Base-by-base conservation (phyloP, 1,140 invertebrate genomes). In the Drosophila malerkotliana region DNA sequence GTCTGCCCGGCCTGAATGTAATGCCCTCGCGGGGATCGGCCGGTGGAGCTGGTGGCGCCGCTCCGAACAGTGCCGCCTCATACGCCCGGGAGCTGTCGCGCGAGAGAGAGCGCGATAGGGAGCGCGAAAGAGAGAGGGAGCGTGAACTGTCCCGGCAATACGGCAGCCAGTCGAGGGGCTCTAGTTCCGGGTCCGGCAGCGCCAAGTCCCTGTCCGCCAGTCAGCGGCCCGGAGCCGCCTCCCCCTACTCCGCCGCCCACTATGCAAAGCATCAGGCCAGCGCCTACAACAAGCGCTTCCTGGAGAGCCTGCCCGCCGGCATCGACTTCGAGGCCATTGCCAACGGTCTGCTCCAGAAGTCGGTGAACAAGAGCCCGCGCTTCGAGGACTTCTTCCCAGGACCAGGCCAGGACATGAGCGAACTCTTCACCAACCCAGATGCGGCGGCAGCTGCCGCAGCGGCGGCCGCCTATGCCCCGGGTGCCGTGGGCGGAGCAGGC, bases 391-490 rank as follows among this genome's bases (percentile, higher is more conserved):
- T 92, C 49, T 92, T 93, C 62, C 83, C 80, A 28, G 90, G 92
- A 14, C 67, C 67, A 3, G 52, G 63, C 32, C 92, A 93, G 47
- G 93, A 93, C 66, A 93, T 95, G 92, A 93, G 94, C 78, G 92
- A 94, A 73, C 84, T 95, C 82, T 93, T 95, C 61, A 94, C 94
- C 48, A 95, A 94, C 78, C 94, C 95, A 6, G 94, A 94, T 37
- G 93, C 94, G 14, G 72, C 79, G 0, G 84, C 84, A 0, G 80
- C 82, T 7, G 83, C 84, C 0, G 84, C 79, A 0, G 76, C 79
- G 0, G 84, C 78, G 0, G 77, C 83, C 0, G 77, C 83, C 5
- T 89, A 89, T 57, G 79, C 79, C 0, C 79, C 83, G 7, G 30
- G 44, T 5, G 26, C 66, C 0, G 15, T 21, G 9, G 44, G 44